Evolutionary conservation across 2,797 vertebrate species (phyloP).

Genomic region (Podarcis lilfordi): DNA sequence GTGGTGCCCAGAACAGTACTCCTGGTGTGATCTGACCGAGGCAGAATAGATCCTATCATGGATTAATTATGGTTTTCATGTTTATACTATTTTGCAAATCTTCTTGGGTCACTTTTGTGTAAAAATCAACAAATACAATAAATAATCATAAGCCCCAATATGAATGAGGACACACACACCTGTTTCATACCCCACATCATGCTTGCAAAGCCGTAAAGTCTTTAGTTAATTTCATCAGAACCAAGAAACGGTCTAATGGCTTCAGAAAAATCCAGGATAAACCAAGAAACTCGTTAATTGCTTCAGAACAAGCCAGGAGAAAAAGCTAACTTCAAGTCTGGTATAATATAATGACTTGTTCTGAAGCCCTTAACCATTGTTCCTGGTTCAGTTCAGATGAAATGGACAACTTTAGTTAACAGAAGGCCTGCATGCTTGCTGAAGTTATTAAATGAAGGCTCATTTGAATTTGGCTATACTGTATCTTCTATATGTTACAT

Average conservation of each 20-base stretch:
- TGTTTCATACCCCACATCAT: background rate
- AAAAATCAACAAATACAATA: no score
- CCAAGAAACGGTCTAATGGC: background rate
- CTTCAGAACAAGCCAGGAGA: no score
- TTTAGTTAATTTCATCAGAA: background rate
- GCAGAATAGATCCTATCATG: no score
- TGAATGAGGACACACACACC: no score
- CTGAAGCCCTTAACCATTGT: background rate
- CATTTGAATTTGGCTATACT: background rate
- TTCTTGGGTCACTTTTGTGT: no score
- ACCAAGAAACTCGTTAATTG: no score
- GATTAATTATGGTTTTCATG: no score
- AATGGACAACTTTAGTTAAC: background rate
- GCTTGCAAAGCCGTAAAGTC: background rate
- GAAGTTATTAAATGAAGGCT: background rate
- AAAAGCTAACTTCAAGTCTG: background rate
- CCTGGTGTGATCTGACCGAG: no score
- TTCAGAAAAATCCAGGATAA: background rate
- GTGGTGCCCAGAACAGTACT: no score
- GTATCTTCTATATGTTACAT: slow-evolving; percentile 17
- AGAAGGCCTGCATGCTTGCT: background rate
- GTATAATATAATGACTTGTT: background rate
- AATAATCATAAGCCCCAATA: no score
- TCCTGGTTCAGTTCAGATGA: background rate
- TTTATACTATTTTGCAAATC: no score